Conservation (phyloP, 1,140 invertebrate species). For the Propsilocerus akamusi region DNA sequence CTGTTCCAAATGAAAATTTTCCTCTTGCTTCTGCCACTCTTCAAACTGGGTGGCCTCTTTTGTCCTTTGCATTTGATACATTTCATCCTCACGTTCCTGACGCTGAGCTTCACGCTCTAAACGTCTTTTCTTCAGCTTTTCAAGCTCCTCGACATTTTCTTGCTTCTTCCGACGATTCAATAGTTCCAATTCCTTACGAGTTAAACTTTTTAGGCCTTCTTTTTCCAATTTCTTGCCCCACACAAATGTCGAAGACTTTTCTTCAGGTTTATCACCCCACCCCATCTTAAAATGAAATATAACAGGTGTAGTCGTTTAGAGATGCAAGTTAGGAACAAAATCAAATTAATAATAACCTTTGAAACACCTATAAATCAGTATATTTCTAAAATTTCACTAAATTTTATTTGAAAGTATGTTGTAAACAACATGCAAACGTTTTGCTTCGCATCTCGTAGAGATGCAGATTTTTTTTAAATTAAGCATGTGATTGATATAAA, state of each 20-base stretch:
- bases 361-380: no score
- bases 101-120: conserved; percentile 78
- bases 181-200: conserved; percentile 66
- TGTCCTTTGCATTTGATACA: conserved; percentile 68
- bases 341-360: no score
- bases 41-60: conserved; percentile 90
- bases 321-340: no score
- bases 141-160: conserved; percentile 75
- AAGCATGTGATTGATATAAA: no score
- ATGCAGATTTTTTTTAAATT: no score
- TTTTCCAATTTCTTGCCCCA: conserved; percentile 95
- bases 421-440: no score
- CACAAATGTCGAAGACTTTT: conserved; percentile 66
- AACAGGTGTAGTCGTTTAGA: no score
- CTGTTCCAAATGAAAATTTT: conserved; percentile 82
- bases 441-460: no score
- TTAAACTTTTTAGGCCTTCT: conserved; percentile 69
- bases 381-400: no score
- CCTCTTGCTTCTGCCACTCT: conserved; percentile 89
- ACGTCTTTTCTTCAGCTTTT: conserved; percentile 82
- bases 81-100: conserved; percentile 77
- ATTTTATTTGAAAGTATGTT: no score
- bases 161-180: conserved; percentile 72
- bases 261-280: not conserved
- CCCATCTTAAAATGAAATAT: no score